Evolutionary conservation across 37 sponge, comb jelly and placozoan species (phyloP).

Genomic region (Aplysina aerophoba): DNA sequence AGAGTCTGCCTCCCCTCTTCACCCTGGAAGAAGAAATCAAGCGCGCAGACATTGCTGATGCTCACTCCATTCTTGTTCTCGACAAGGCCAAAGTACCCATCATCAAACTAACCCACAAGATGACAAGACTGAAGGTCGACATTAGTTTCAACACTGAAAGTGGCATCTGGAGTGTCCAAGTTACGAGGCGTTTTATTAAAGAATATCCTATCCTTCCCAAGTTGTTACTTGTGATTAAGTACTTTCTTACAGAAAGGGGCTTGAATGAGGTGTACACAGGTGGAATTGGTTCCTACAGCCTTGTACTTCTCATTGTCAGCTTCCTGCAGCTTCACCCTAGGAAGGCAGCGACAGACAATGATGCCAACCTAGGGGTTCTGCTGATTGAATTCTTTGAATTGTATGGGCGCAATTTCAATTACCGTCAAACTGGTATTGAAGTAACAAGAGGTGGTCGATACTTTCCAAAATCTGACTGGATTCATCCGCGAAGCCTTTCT

Average conservation of each 20-base stretch:
- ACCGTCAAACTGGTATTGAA: slow-evolving; percentile 80
- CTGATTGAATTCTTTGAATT: slow-evolving; percentile 98
- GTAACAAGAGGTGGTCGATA: slow-evolving; percentile 85
- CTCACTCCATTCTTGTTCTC: slow-evolving; percentile 70
- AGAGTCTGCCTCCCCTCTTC: slow-evolving; percentile 53
- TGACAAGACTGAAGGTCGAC: slow-evolving; percentile 86
- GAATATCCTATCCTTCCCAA: slow-evolving; percentile 80
- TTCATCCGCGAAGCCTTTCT: slow-evolving; percentile 14
- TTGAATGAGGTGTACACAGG: slow-evolving; percentile 96
- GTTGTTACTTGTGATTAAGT: slow-evolving; percentile 87
- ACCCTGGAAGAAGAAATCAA: slow-evolving; percentile 72
- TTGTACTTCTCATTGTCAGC: slow-evolving; percentile 88
- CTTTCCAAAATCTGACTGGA: slow-evolving; percentile 66
- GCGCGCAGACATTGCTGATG: slow-evolving; percentile 68
- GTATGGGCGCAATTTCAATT: slow-evolving; percentile 92
- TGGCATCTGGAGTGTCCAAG: slow-evolving; percentile 64
- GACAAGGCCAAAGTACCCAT: slow-evolving; percentile 95
- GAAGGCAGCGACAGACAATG: slow-evolving; percentile 50
- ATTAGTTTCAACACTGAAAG: slow-evolving; percentile 88
- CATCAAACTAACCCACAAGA: slow-evolving; percentile 85
- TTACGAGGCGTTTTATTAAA: slow-evolving; percentile 68
- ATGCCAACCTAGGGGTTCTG: slow-evolving; percentile 91
- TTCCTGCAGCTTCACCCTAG: slow-evolving; percentile 92
- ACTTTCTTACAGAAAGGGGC: slow-evolving; percentile 89
- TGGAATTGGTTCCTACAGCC: slow-evolving; percentile 94